Base-by-base conservation (phyloP, 2,888 invertebrate species). In the Papilio elwesi region DNA sequence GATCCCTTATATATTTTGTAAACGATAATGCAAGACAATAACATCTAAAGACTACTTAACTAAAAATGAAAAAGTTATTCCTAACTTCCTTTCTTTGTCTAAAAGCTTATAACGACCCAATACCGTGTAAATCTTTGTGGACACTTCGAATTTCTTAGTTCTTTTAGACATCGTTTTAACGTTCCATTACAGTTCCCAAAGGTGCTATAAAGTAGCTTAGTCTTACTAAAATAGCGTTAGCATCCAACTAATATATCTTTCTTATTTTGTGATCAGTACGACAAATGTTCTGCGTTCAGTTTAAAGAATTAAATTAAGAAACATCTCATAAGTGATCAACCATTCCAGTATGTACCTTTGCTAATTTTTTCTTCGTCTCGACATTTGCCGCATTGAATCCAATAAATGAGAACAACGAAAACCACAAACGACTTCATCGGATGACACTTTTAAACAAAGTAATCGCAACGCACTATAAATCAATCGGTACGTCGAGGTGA, bases 341-440 rank as follows among this genome's bases (percentile, higher is more conserved):
- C 47, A 53, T 67, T 59, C 72, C 36, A 26, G 2, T 10, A 71
- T 70, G 74, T 85, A 93, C 92, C 90, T 90, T 91, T 92, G 80
- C 90, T 83, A 76, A 93, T 93, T 84, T 90, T 92, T 13, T 93
- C 93, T 81, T 93, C 93, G 77, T 93, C 93, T 76, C 91, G 84
- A 77, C 90, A 87, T 68, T 78, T 74, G 71, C 77, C 82, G 62
- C 65, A 62, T 49, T 81, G 80, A 59, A 85, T 75, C 76, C 78
- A 80, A 70, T 74, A 76, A 67, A 80, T 70, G 74, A 84, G 74
- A 63, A 83, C 71, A 57, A 82, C 77, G 74, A 83, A 76, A 78
- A 78, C 82, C 74, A 79, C 78, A 73, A 76, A 78, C 76, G 76
- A 71, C 80, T 77, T 80, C 81, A 81, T 83, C 72, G 63, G 55